Conservation (phyloP, 1,140 invertebrate species). For the Sarcophaga peregrina region DNA sequence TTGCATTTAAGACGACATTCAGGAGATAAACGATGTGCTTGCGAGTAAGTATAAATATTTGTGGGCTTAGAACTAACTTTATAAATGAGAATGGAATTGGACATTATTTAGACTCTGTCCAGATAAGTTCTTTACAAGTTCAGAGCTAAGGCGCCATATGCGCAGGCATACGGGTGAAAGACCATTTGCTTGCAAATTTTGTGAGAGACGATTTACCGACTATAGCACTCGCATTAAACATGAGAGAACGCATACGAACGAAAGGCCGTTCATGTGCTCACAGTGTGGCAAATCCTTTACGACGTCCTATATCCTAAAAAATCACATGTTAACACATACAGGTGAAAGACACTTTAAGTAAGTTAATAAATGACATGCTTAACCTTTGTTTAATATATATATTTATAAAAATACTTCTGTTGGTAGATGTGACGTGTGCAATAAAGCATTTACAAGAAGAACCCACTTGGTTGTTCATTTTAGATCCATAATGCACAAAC, state of each 20-base stretch:
- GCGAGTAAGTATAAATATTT: conserved; percentile 42
- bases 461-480: conserved; percentile 35
- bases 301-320: conserved; percentile 43
- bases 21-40: conserved; percentile 42
- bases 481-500: conserved; percentile 44
- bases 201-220: conserved; percentile 44
- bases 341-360: conserved; percentile 46
- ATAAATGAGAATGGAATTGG: conserved; percentile 8
- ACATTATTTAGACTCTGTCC: conserved; percentile 54
- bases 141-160: conserved; percentile 56
- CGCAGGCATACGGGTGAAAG: conserved; percentile 45
- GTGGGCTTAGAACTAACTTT: background rate
- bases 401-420: background rate
- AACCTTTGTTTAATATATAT: background rate
- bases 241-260: conserved; percentile 46
- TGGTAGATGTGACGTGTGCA: conserved; percentile 41
- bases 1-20: conserved; percentile 45
- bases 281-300: conserved; percentile 47
- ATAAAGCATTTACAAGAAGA: conserved; percentile 44
- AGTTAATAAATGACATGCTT: conserved; percentile 7
- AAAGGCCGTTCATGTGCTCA: conserved; percentile 44
- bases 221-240: conserved; percentile 45
- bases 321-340: conserved; percentile 46
- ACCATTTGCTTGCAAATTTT: conserved; percentile 44
- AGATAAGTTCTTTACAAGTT: conserved; percentile 56